Percentiles rank a stretch among this genome's conserved stretches.
Evolutionary conservation across 2,797 vertebrate species (phyloP).

Genomic region (Corythornis leucogaster): DNA sequence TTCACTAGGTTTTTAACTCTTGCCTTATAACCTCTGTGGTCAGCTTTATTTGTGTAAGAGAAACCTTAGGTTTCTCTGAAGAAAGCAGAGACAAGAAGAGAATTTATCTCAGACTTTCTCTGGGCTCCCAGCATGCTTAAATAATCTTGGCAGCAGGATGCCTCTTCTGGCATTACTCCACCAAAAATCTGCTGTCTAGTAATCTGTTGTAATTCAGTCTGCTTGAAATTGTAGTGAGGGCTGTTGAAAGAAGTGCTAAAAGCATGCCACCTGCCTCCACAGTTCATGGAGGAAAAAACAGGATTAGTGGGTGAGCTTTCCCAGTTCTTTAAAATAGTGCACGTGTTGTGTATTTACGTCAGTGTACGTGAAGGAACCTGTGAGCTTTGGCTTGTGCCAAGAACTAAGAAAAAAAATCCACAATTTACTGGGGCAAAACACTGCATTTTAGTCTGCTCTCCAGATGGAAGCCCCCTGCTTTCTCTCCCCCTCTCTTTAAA

Average conservation of each 20-base stretch:
- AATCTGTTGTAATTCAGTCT: slow-evolving; percentile 36
- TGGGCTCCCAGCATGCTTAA: slow-evolving; percentile 37
- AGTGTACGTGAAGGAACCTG: background rate
- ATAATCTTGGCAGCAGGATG: slow-evolving; percentile 45
- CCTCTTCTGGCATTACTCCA: slow-evolving; percentile 43
- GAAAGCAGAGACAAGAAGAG: slow-evolving; percentile 5
- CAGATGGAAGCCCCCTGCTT: background rate
- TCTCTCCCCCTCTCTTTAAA: too few relatives aligned
- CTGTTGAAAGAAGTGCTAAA: background rate
- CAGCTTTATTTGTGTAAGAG: background rate
- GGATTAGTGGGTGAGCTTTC: background rate
- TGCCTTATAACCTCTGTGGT: background rate
- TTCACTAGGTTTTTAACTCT: background rate
- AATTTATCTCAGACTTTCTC: slow-evolving; percentile 18
- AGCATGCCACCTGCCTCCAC: slow-evolving; percentile 28
- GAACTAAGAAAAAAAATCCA: background rate
- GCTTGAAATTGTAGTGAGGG: slow-evolving; percentile 27
- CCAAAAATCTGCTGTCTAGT: slow-evolving; percentile 50
- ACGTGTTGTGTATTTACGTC: background rate
- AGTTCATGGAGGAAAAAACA: background rate
- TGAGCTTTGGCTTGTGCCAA: slow-evolving; percentile 2
- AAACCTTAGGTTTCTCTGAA: background rate
- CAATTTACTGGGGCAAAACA: background rate
- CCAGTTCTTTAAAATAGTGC: background rate
- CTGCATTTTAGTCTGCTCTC: background rate